phyloP scores from a whole-genome alignment of 2,797 vertebrate species.

The Morelia viridis region DNA sequence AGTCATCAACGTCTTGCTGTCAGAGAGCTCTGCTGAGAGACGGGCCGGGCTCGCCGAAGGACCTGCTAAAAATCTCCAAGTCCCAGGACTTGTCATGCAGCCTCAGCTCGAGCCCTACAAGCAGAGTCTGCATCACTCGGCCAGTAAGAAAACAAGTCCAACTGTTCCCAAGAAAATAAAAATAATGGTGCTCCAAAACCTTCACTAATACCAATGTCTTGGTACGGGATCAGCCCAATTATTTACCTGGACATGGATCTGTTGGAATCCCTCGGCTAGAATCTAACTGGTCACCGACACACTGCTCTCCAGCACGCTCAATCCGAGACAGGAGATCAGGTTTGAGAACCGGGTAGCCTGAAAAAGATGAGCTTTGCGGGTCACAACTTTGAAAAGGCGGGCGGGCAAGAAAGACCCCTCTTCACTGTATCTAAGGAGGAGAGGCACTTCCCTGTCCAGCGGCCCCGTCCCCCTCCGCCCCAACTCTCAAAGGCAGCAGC shows the following conservation, averaged over 20 bases:
- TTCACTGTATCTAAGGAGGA: background rate
- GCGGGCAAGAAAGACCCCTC: no score
- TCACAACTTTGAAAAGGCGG: background rate
- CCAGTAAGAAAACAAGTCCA: no score
- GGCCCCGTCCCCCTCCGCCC: background rate
- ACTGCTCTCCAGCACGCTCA: conserved; percentile 26
- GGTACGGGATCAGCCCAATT: fast-evolving
- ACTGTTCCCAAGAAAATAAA: background rate
- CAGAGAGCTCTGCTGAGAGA: background rate
- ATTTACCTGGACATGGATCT: conserved; percentile 59
- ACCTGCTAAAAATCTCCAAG: background rate
- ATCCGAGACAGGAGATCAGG: conserved; percentile 39
- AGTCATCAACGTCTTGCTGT: no score
- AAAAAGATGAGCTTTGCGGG: background rate
- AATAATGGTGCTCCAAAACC: background rate
- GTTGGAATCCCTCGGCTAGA: background rate
- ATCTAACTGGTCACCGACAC: conserved; percentile 41
- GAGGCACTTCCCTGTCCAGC: background rate
- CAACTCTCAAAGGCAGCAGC: background rate
- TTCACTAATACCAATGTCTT: fast-evolving
- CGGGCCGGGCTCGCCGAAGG: no score
- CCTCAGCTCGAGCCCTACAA: background rate
- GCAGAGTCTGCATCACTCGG: no score
- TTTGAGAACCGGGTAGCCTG: conserved; percentile 55
- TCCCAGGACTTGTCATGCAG: no score